phyloP scores from a whole-genome alignment of 2,888 invertebrate genomes.

The Thymelicus lineola region DNA sequence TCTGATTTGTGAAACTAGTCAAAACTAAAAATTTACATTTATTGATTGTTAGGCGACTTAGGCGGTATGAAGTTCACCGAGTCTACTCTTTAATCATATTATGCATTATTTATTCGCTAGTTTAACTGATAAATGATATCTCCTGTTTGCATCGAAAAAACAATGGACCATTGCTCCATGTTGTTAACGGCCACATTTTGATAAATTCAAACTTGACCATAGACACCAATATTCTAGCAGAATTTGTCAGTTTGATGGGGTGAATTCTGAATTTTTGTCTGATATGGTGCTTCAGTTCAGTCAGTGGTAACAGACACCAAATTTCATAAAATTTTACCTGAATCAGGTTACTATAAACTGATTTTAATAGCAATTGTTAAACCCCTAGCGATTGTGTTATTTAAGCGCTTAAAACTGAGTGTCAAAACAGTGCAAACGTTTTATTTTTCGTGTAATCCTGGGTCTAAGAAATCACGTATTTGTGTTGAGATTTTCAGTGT shows the following conservation, averaged over 20 bases:
- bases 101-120: too few relatives aligned
- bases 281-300: slow-evolving; percentile 67
- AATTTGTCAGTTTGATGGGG: slow-evolving; percentile 74
- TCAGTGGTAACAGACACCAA: slow-evolving; percentile 66
- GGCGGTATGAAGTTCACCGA: too few relatives aligned
- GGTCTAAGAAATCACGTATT: slow-evolving; percentile 59
- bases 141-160: background rate
- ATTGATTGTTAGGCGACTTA: too few relatives aligned
- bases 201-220: slow-evolving; percentile 70
- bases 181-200: slow-evolving; percentile 56
- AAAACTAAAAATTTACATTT: too few relatives aligned
- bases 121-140: too few relatives aligned
- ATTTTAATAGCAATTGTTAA: slow-evolving; percentile 30
- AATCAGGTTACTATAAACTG: slow-evolving; percentile 40
- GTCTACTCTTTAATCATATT: too few relatives aligned
- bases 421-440: slow-evolving; percentile 34
- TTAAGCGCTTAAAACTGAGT: slow-evolving; percentile 39
- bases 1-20: too few relatives aligned
- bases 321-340: slow-evolving; percentile 63
- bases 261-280: slow-evolving; percentile 55
- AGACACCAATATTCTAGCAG: slow-evolving; percentile 64
- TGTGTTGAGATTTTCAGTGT: slow-evolving; percentile 71
- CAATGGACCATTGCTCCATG: background rate
- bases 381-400: slow-evolving; percentile 39
- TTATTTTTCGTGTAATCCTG: slow-evolving; percentile 26